A percentile compares a stretch with the other conserved stretches of the same genome.
These are phyloP conservation scores for Drosophila pectinifera DNA, from an alignment of 1,140 invertebrate species.

Conservation along the genomic window DNA sequence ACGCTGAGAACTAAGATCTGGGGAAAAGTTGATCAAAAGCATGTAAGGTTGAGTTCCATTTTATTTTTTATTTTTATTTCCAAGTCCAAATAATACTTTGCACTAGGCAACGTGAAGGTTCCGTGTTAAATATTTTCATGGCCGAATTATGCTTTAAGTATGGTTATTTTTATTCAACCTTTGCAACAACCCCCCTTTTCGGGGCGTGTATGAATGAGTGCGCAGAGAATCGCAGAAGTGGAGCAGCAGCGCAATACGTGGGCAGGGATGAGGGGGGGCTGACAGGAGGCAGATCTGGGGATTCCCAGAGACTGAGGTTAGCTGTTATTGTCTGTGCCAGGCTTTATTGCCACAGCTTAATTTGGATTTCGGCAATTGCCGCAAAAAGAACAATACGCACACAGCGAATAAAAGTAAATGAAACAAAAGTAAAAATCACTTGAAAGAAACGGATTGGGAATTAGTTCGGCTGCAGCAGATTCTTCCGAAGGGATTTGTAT, in stretches of 20 bases:
- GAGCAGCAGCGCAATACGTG: not conserved
- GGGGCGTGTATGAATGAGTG: not conserved
- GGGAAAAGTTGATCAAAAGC: too few relatives aligned
- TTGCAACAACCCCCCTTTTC: not conserved
- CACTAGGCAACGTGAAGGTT: too few relatives aligned
- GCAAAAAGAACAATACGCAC: conserved; percentile 17
- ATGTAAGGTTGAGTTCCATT: too few relatives aligned
- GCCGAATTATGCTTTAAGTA: too few relatives aligned
- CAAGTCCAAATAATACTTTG: too few relatives aligned
- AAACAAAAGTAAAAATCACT: conserved; percentile 27
- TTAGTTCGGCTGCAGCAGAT: too few relatives aligned
- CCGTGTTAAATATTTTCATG: too few relatives aligned
- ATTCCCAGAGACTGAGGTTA: conserved; percentile 14
- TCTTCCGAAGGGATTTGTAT: too few relatives aligned
- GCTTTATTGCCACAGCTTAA: conserved; percentile 62
- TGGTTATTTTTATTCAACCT: not conserved
- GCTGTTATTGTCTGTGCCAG: conserved; percentile 37
- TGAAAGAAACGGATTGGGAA: conserved; percentile 19
- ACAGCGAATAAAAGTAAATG: conserved; percentile 12
- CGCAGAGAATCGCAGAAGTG: not conserved
- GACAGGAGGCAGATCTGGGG: not conserved
- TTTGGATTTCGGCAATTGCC: conserved; percentile 57
- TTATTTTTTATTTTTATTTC: too few relatives aligned
- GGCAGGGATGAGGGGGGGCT: not conserved
- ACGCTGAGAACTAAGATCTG: too few relatives aligned